Conservation (phyloP, 2,888 invertebrate species). For the Cantharis rustica region DNA sequence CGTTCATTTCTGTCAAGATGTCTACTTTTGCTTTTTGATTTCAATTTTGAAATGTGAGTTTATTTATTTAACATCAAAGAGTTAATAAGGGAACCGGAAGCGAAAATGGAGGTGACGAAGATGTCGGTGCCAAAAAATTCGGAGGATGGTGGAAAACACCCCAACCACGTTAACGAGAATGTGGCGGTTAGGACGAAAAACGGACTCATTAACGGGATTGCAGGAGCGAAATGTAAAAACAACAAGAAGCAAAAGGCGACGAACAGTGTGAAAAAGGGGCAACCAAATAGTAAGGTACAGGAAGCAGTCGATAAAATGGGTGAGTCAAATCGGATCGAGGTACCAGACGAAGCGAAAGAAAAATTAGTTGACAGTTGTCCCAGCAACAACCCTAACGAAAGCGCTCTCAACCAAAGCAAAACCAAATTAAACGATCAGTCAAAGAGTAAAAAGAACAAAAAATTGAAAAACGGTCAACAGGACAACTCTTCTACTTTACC, state of each 20-base stretch:
- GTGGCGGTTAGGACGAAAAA: conserved; percentile 33
- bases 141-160: background rate
- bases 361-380: background rate
- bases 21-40: conserved; percentile 41
- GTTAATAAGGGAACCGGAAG: conserved; percentile 13
- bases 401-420: conserved; percentile 8
- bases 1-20: conserved; percentile 39
- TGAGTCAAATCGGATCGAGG: background rate
- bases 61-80: background rate
- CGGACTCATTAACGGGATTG: conserved; percentile 43
- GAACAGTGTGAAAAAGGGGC: background rate
- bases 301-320: background rate
- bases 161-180: conserved; percentile 11
- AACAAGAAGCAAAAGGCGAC: conserved; percentile 28
- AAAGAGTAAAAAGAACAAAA: conserved; percentile 24
- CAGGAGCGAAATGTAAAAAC: conserved; percentile 21
- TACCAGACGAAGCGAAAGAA: background rate
- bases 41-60: conserved; percentile 30
- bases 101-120: background rate
- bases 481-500: conserved; percentile 26
- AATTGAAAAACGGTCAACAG: conserved; percentile 35
- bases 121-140: background rate
- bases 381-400: background rate
- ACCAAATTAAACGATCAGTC: conserved; percentile 1
- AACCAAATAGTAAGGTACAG: background rate